Evolutionary conservation across 1,140 invertebrate genomes (phyloP), one percentile per base, ranked within the genome.

Genomic region (Globodera ellingtonae): DNA sequence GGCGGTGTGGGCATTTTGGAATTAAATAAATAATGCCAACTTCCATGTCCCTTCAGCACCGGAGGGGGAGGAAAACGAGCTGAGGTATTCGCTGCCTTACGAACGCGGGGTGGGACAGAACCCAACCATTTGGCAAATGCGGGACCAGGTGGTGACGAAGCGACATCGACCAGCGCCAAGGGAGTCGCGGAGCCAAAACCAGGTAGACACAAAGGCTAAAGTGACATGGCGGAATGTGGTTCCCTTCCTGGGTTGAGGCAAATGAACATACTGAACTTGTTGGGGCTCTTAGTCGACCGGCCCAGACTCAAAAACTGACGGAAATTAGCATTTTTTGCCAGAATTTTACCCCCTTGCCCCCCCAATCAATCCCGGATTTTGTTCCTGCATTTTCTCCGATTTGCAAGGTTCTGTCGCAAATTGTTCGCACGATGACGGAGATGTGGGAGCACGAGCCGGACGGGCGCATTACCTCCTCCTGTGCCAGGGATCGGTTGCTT

Each of bases 111-210:
- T 98, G 56, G 96, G 96, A 10, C 93, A 93, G 75, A 94, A 97
- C 91, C 96, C 97, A n/a, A 94, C 94, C 1, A 90, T 98, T 13
- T 96, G 98, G 89, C 95, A 97, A 85, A 97, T 98, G 94, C 96
- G 98, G 90, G 95, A 98, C 85, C 93, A 93, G 84, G 96, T 98
- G 59, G 95, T 97, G 3, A 93, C 94, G 86, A 93, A 94, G 87
- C 97, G 97, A 91, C 92, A 94, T 80, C 91, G 97, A 79, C 97
- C 97, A 71, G 91, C 18, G 52, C 10, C 80, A 52, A 72, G 82
- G 9, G 77, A 80, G 50, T 47, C 24, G 6, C 59, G 84, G n/a
- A 52, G 15, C 18, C 15, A 65, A 35, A 82, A 86, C 77, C 50
- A 80, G n/a, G 84, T 86, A 70, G 35, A 2, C 35, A 35, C 35